Evolutionary conservation across 2,888 invertebrate genomes (phyloP), one percentile per base, ranked within the genome.

Genomic region (Rhogogaster chlorosoma): DNA sequence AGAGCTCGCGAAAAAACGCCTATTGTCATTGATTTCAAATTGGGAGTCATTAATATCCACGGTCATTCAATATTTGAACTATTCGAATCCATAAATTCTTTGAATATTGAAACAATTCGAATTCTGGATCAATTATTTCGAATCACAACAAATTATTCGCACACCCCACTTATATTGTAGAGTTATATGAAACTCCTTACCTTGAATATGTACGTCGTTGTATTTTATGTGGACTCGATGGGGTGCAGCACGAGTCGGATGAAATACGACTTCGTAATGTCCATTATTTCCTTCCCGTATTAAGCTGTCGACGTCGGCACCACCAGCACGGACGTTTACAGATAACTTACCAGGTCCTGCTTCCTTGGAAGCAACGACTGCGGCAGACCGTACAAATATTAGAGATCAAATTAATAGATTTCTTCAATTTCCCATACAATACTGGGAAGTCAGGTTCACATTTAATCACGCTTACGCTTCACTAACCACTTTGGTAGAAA

Each of bases 271-370:
- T 93, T 97, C 97, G 94, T 97, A 97, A 84, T 97, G 94, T 42
- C 97, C 96, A 88, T 96, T 96, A 73, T 96, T 95, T 85, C 95
- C 95, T 84, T 97, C 96, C 29, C 97, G 95, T 87, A 98, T 96
- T 86, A 97, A 96, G 92, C 98, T 97, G 36, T 98, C 97, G 5
- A 98, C 97, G 87, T 97, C 96, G 45, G 95, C 95, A 2, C 97
- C 97, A 38, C 97, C 98, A 88, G 98, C 97, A 86, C 96, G 96
- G 32, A 99, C 97, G 71, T 96, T 94, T 0, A 98, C 97, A 0
- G 97, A 96, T 9, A 99, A 94, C 26, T 97, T 97, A 4, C 98
- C 98, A 84, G 97, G 96, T 1, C 99, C 99, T 2, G 98, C 98
- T 89, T 96, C 96, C 83, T 92, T 93, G 38, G 95, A 95, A 2